phyloP scores from a whole-genome alignment of 2,113 vertebrate species.

The Tupaia tana region DNA sequence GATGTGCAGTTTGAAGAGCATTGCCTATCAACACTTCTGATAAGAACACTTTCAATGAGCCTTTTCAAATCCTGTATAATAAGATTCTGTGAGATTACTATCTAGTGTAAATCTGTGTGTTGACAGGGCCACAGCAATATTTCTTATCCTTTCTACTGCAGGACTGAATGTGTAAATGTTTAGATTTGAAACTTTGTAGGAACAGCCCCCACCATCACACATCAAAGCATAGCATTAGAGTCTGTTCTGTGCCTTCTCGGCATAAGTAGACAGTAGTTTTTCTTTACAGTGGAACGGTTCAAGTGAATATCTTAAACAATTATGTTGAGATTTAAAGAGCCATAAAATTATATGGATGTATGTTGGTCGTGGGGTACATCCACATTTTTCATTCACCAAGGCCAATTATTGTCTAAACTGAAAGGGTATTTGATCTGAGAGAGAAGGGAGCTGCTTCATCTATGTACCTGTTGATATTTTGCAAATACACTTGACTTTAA shows the following conservation, averaged over 20 bases:
- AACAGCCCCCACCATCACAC: neutral
- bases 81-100: neutral
- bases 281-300: neutral
- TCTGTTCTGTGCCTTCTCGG: neutral
- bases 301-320: neutral
- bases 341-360: neutral
- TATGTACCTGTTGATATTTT: neutral
- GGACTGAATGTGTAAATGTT: neutral
- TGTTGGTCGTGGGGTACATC: neutral
- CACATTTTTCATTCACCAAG: neutral
- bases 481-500: neutral
- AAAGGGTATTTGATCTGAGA: neutral
- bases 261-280: neutral
- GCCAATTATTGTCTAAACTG: constrained; percentile 2
- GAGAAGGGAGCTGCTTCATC: neutral
- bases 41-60: neutral
- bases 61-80: neutral
- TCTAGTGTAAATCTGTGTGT: neutral
- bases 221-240: neutral
- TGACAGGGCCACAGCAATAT: neutral
- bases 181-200: neutral
- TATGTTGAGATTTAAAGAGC: constrained; percentile 20
- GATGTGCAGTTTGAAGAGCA: neutral
- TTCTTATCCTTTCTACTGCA: neutral
- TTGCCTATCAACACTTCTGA: neutral